A percentile compares a stretch with the other conserved stretches of the same genome.
These are phyloP conservation scores for Drosophila ohnishii DNA, from an alignment of 1,140 invertebrate genomes.

Conservation along the genomic window DNA sequence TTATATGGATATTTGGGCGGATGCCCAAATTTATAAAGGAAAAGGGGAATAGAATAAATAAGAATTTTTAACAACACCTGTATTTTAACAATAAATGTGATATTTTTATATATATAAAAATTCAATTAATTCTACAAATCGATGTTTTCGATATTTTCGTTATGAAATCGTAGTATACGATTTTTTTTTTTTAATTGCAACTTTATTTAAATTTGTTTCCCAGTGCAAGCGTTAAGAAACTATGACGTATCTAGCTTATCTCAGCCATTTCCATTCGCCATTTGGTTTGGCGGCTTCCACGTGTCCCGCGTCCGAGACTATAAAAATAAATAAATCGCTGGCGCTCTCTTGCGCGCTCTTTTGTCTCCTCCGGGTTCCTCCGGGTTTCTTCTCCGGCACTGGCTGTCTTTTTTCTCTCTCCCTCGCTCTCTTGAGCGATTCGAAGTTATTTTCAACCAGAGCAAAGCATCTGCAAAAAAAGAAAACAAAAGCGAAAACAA, in stretches of 20 bases:
- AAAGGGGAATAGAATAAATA: no score
- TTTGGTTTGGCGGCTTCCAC: conserved; percentile 45
- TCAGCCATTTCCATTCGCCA: conserved; percentile 39
- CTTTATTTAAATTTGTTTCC: background rate
- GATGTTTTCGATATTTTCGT: no score
- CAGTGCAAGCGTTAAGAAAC: conserved; percentile 19
- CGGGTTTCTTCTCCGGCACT: background rate
- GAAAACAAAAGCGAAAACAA: conserved; percentile 23
- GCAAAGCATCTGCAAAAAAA: conserved; percentile 67
- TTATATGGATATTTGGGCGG: no score
- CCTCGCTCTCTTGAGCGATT: conserved; percentile 36
- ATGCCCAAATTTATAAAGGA: no score
- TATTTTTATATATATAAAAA: no score
- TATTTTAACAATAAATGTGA: no score
- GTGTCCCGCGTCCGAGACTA: conserved; percentile 62
- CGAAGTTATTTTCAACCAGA: conserved; percentile 74
- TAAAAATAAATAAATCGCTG: conserved; percentile 70
- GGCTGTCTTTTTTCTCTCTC: background rate
- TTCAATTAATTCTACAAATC: no score
- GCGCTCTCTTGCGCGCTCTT: background rate
- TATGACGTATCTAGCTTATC: conserved; percentile 33
- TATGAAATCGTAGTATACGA: no score
- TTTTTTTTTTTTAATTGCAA: no score
- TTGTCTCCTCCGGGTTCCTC: conserved; percentile 6
- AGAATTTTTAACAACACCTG: no score